Percentiles rank a stretch among this genome's conserved stretches.
These are phyloP conservation scores for Scophthalmus maximus DNA, from an alignment of 2,113 vertebrate species.

Conservation along the genomic window DNA sequence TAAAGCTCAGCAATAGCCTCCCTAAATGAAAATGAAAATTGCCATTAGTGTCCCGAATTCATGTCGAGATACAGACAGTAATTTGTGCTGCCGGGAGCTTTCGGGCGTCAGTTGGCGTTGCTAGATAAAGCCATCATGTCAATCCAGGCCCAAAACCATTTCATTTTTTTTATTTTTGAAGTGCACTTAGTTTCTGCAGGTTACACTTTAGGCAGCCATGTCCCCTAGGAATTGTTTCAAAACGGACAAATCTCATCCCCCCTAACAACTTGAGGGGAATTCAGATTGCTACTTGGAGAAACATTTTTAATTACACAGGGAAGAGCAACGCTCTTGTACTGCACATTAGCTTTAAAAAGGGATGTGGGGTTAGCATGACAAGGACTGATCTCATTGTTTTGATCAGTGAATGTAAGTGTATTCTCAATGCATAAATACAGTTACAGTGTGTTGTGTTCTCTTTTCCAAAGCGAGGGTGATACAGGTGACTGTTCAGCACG, in stretches of 20 bases:
- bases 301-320: not conserved
- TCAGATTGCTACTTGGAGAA: not conserved
- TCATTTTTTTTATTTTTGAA: no score
- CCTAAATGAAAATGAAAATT: not conserved
- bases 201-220: not conserved
- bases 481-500: not conserved
- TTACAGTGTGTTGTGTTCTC: not conserved
- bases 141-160: no score
- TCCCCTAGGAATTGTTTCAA: not conserved
- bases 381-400: not conserved
- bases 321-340: not conserved
- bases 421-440: no score
- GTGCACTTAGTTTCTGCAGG: not conserved
- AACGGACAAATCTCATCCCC: not conserved
- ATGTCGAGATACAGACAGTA: not conserved
- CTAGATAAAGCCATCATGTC: not conserved
- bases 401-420: no score
- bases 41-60: conserved; percentile 1
- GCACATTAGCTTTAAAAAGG: no score
- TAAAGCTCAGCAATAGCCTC: not conserved
- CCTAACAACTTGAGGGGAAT: not conserved
- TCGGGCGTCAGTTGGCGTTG: not conserved
- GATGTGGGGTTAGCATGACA: no score
- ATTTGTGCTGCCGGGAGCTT: conserved; percentile 4
- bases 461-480: not conserved